A percentile compares a stretch with the other conserved stretches of the same genome.
Conservation (phyloP, 1,140 invertebrate species). For the Babylonia areolata region DNA sequence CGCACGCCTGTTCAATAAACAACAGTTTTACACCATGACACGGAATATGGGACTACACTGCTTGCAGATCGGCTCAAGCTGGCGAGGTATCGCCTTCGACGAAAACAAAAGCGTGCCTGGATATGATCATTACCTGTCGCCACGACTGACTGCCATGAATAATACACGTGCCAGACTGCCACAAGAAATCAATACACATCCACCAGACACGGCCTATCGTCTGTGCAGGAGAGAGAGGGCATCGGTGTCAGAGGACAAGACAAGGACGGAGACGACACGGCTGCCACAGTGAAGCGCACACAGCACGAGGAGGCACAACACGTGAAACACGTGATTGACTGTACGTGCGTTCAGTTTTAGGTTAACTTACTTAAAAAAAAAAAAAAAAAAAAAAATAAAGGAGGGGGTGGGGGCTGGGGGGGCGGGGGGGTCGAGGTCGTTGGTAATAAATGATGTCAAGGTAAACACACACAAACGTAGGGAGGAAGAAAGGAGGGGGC, state of each 20-base stretch:
- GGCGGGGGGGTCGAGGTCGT: neutral
- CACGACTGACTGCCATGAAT: neutral
- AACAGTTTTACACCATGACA: too few species aligned
- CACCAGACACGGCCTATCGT: neutral
- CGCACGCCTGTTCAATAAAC: too few species aligned
- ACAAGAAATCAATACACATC: slow-evolving; percentile 3
- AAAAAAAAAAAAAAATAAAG: neutral
- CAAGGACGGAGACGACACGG: neutral
- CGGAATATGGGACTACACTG: too few species aligned
- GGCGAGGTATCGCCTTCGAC: too few species aligned
- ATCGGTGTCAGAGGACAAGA: neutral
- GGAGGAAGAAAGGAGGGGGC: neutral
- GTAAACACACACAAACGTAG: too few species aligned
- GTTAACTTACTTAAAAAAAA: neutral
- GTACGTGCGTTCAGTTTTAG: neutral
- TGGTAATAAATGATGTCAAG: neutral
- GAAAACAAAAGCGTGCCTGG: neutral
- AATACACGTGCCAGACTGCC: slow-evolving; percentile 6
- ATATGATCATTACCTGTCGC: neutral
- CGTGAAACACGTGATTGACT: neutral
- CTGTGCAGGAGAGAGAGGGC: neutral
- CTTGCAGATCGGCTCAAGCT: too few species aligned
- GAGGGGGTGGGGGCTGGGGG: neutral
- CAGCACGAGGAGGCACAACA: neutral
- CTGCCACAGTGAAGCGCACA: neutral